Conservation (phyloP, 2,888 invertebrate genomes). For the Crossocerus cetratus region DNA sequence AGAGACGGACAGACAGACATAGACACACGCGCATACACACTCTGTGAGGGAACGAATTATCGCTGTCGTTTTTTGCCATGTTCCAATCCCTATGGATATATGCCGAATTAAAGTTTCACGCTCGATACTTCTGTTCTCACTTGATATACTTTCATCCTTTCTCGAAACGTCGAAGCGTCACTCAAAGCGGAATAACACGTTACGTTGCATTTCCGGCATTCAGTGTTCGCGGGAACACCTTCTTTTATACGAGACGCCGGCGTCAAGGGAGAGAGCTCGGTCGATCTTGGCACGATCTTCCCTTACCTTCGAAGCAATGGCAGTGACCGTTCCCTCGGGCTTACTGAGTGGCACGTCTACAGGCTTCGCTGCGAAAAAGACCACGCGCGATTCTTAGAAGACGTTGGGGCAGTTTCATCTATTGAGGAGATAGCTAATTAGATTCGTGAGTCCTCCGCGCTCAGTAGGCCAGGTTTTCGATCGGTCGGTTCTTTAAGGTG, state of each 20-base stretch:
- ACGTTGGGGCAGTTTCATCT: slow-evolving; percentile 12
- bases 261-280: not conserved
- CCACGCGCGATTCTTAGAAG: slow-evolving; percentile 15
- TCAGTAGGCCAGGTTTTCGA: not conserved
- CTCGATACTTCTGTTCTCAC: not conserved
- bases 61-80: not conserved
- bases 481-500: no score
- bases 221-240: not conserved
- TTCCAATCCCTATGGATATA: not conserved
- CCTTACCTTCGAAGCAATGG: no score
- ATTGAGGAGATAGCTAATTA: slow-evolving; percentile 3
- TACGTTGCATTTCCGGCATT: not conserved
- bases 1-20: no score
- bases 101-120: not conserved
- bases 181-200: not conserved
- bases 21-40: no score
- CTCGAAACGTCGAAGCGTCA: not conserved
- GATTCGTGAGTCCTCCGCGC: slow-evolving; percentile 4
- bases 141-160: not conserved
- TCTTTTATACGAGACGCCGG: not conserved
- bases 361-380: not conserved
- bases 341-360: no score
- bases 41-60: not conserved
- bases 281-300: not conserved
- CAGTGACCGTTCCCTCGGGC: no score